phyloP scores from a whole-genome alignment of 2,888 invertebrate genomes.

The Cryptosula pallasiana region DNA sequence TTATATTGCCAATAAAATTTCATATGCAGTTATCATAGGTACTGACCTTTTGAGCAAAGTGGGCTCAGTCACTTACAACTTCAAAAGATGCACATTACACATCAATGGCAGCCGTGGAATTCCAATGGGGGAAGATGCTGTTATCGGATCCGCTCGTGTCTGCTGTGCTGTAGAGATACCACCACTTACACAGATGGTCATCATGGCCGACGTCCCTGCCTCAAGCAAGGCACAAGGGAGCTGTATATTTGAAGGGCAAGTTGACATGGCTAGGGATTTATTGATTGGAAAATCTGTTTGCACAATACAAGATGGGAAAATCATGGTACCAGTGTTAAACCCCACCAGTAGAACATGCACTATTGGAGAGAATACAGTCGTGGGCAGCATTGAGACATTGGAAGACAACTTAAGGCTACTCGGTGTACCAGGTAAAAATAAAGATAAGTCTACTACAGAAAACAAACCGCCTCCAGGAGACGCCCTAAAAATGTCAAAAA shows the following conservation, averaged over 20 bases:
- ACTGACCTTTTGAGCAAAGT: neutral
- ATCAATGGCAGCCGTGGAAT: neutral
- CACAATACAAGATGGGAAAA: neutral
- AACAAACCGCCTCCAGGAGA: no score
- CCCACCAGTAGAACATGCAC: neutral
- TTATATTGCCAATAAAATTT: neutral
- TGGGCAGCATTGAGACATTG: neutral
- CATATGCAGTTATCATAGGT: neutral
- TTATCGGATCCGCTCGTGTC: neutral
- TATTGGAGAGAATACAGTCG: neutral
- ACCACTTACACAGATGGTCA: neutral
- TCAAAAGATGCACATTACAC: neutral
- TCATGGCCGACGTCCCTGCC: neutral
- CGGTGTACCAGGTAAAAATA: no score
- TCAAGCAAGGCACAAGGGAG: neutral
- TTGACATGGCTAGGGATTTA: no score
- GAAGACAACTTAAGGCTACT: conserved; percentile 3
- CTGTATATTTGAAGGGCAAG: conserved; percentile 4
- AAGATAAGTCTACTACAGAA: no score
- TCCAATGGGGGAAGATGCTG: neutral
- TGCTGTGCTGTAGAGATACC: neutral
- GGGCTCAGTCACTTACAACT: neutral
- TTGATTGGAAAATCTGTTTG: neutral
- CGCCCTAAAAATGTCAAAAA: no score
- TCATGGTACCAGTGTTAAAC: neutral